Evolutionary conservation across 2,797 vertebrate genomes (phyloP).

Genomic region (Phoxinus dragarum): DNA sequence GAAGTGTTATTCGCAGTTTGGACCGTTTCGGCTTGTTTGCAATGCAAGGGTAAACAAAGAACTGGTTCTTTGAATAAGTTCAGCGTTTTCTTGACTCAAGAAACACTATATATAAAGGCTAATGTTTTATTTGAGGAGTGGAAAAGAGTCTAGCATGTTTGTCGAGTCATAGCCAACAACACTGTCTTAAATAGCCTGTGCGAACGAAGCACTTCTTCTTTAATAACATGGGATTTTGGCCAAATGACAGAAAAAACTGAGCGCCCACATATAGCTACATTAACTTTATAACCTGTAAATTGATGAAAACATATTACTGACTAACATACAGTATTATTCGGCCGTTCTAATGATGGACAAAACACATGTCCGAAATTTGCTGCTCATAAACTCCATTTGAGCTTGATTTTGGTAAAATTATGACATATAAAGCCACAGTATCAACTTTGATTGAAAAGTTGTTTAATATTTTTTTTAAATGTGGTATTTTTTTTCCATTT

Average conservation of each 20-base stretch:
- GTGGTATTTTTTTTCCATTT: not conserved
- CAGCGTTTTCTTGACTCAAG: not conserved
- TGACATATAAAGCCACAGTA: not conserved
- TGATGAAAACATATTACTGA: not conserved
- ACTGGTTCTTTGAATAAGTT: not conserved
- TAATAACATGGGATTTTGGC: not conserved
- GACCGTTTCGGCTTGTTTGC: too few relatives aligned
- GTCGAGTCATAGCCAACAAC: not conserved
- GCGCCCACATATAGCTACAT: not conserved
- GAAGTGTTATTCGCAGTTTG: not conserved
- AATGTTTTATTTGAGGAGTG: not conserved
- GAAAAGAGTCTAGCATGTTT: not conserved
- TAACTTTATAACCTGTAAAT: not conserved
- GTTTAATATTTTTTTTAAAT: not conserved
- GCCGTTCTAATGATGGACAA: not conserved
- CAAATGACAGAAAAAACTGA: not conserved
- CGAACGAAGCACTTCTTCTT: not conserved
- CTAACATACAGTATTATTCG: not conserved
- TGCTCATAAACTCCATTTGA: not conserved
- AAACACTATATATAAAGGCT: not conserved
- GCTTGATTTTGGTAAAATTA: not conserved
- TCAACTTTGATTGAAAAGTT: too few relatives aligned
- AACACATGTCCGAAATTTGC: not conserved
- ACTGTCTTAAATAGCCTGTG: not conserved
- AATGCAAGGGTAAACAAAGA: too few relatives aligned